Percentiles rank a stretch among this genome's conserved stretches.
Conservation (phyloP, 2,888 invertebrate species). For the Pocota personata region DNA sequence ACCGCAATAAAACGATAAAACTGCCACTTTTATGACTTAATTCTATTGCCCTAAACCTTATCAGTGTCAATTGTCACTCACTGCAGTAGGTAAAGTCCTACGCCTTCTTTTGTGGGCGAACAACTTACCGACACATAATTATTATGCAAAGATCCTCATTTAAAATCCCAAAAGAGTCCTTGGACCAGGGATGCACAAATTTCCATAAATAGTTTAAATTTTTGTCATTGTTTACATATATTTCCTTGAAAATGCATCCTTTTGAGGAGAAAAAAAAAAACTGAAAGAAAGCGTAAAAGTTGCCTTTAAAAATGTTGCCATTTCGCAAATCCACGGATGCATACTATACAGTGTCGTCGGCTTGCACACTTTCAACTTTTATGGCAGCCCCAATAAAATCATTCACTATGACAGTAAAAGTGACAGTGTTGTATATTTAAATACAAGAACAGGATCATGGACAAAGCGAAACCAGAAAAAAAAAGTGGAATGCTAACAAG, state of each 20-base stretch:
- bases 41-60: slow-evolving; percentile 20
- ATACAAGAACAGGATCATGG: slow-evolving; percentile 15
- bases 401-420: slow-evolving; percentile 39
- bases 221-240: neutral
- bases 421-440: slow-evolving; percentile 24
- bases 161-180: slow-evolving; percentile 25
- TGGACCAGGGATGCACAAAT: slow-evolving; percentile 17
- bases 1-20: slow-evolving; percentile 69
- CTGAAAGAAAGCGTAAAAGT: slow-evolving; percentile 30
- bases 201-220: slow-evolving; percentile 17
- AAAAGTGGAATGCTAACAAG: slow-evolving; percentile 31
- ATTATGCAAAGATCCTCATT: slow-evolving; percentile 64
- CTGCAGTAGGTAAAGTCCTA: slow-evolving; percentile 22
- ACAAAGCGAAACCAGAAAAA: slow-evolving; percentile 1
- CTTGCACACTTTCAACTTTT: slow-evolving; percentile 49
- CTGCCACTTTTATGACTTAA: slow-evolving; percentile 49
- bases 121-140: slow-evolving; percentile 56
- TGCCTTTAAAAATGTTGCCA: slow-evolving; percentile 26
- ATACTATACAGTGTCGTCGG: slow-evolving; percentile 6
- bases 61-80: slow-evolving; percentile 67
- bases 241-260: slow-evolving; percentile 35
- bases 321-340: slow-evolving; percentile 11
- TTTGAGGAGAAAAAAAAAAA: slow-evolving; percentile 5
- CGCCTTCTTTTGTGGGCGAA: slow-evolving; percentile 55
- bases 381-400: slow-evolving; percentile 45